Base-by-base conservation (phyloP, 2,113 vertebrate species). In the Paedocypris sp. region DNA sequence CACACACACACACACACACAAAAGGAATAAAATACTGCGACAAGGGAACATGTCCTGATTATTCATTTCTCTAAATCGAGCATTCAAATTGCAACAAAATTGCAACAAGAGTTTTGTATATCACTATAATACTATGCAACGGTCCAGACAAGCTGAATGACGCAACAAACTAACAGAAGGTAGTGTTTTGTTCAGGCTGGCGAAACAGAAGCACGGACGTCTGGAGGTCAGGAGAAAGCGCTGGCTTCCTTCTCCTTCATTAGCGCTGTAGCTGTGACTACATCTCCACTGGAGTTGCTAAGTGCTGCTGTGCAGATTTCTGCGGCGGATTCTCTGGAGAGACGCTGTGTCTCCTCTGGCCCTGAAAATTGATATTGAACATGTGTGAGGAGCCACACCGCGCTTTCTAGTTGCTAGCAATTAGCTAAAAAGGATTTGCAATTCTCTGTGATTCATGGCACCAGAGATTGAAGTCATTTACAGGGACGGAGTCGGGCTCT, bases 341-440 rank as follows among this genome's bases (percentile, higher is more conserved):
- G 77, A 76, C 46, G 84, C 69, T 76, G 83, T 88, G 85, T 91
- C 91, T 91, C 89, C 72, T 83, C 79, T 86, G 83, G 85, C 82
- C 87, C 76, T 91, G 91, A 92, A 97, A 98, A 98, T 97, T 95
- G 93, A 97, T 95, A 97, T 95, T 95, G 93, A 94, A 94, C 91
- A 92, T 78, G 82, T 87, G 76, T 75, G 53, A 75, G 83, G 78
- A 90, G 85, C 89, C 90, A 90, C 90, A 86, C 87, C n/a, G n/a
- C n/a, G n/a, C n/a, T n/a, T n/a, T n/a, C n/a, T 88, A 87, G 90
- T 89, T 90, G 89, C 89, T 91, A 91, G 92, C 91, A 98, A 96
- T 98, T 97, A 97, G 90, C 90, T 91, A 92, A 92, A 96, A 93
- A 93, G 91, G 91, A 91, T 93, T 92, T 90, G 87, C 82, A 81